Evolutionary conservation across 35 echinoderm and acorn worm genomes (phyloP), one percentile per base, ranked within the genome.

Genomic region (Lytechinus variegatus): DNA sequence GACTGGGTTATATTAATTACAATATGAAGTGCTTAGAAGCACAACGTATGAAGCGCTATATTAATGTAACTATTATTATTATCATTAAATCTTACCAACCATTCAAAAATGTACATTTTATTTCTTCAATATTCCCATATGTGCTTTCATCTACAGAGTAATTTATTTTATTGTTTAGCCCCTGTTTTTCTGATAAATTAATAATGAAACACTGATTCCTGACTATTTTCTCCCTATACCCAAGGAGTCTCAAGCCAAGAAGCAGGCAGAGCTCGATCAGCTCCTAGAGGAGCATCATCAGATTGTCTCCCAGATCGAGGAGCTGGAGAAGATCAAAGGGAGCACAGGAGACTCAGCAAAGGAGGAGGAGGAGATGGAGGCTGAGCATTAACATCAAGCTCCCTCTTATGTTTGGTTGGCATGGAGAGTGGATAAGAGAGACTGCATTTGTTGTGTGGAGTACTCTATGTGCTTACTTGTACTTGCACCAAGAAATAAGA

Each of bases 261-360:
- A 96, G 96, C 56, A 92, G 44, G 72, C 94, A 21, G 94, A 96
- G 96, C 28, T 95, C 5, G 86, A 95, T 27, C 86, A 87, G 79
- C 87, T 95, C 4, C 72, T 95, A 2, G 94, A 96, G 54, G 96
- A 96, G 72, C 96, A 96, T 79, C 87, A 90, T 5, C 86, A 91
- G 54, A 51, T 95, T 10, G 86, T 96, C 27, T 92, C 56, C 16
- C 96, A 92, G 86, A 96, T 96, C 14, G 94, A 95, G 58, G 94
- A 96, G 86, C 96, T 96, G 14, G 96, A 96, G 94, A 96, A 96
- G 61, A 71, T 95, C 13, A 95, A 95, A 54, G 61, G 56, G 21
- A 44, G 60, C 13, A 89, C 24, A 6, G 86, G n/a, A 57, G 88
- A 90, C 16, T 52, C 52, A 4, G 7, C 28, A 54, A 53, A 89